Evolutionary conservation across 2,113 vertebrate genomes (phyloP).

Genomic region (Ciconia stormi): DNA sequence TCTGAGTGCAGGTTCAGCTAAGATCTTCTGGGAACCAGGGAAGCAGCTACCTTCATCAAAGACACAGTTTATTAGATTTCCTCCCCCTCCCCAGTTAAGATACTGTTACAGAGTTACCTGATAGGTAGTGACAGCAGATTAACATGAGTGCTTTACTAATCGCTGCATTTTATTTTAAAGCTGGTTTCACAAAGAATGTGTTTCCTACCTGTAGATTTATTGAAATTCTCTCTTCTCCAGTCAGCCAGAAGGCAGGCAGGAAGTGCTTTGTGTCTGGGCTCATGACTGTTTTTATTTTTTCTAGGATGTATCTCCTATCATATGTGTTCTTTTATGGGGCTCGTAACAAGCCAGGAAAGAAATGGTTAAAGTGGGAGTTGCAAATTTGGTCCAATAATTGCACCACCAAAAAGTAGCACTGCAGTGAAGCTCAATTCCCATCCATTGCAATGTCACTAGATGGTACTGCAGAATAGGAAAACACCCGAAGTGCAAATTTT

Average conservation of each 20-base stretch:
- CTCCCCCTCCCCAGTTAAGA: neutral
- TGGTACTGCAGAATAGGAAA: constrained; percentile 31
- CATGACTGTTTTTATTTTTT: neutral
- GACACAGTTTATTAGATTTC: neutral
- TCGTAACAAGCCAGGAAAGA: neutral
- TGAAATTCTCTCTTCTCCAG: neutral
- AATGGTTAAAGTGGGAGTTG: neutral
- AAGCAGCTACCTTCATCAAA: neutral
- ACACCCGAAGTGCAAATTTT: fast-evolving
- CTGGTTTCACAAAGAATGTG: neutral
- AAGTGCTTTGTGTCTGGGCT: neutral
- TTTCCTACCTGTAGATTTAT: neutral
- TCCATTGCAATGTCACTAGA: neutral
- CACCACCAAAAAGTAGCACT: neutral
- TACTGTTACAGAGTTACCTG: neutral
- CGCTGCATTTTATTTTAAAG: neutral
- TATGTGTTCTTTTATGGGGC: neutral
- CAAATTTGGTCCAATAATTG: neutral
- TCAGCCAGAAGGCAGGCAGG: neutral
- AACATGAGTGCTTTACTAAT: neutral
- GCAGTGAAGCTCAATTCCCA: neutral
- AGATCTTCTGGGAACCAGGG: constrained; percentile 18
- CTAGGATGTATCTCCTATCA: neutral
- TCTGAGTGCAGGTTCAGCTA: neutral
- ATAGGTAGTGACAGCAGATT: neutral